These are phyloP conservation scores for Decapterus maruadsi DNA, from an alignment of 2,797 vertebrate genomes.

Conservation along the genomic window DNA sequence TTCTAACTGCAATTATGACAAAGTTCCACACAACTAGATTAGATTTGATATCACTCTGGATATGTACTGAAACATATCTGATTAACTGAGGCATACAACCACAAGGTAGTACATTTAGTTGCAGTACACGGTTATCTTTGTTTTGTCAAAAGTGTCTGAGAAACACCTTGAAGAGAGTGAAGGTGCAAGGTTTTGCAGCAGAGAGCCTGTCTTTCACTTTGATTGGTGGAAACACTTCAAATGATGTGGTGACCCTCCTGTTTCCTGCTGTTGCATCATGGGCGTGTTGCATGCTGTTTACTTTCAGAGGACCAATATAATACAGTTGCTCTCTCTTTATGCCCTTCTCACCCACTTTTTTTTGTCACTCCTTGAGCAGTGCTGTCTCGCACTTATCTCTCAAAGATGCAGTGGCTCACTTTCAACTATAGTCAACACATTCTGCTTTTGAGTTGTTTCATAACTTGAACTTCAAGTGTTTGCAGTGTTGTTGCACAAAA, in stretches of 20 bases:
- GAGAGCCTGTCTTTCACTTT: constrained; percentile 43
- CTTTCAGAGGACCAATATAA: constrained; percentile 58
- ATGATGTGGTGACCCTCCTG: constrained; percentile 50
- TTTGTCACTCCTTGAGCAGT: constrained; percentile 11
- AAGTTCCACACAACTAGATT: too few relatives aligned
- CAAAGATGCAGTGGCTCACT: constrained; percentile 27
- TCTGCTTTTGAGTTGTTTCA: neutral
- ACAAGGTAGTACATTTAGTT: neutral
- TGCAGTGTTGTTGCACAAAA: neutral
- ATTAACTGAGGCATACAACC: too few relatives aligned
- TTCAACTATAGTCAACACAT: constrained; percentile 14
- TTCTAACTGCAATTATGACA: too few relatives aligned
- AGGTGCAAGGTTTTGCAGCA: constrained; percentile 30
- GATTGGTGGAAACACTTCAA: constrained; percentile 47
- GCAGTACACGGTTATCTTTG: constrained; percentile 37
- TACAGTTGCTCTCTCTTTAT: constrained; percentile 27
- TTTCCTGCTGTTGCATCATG: constrained; percentile 75
- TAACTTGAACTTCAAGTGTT: neutral
- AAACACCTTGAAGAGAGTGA: constrained; percentile 52
- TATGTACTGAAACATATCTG: too few relatives aligned
- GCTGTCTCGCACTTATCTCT: neutral
- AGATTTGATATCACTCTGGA: too few relatives aligned
- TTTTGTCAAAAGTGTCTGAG: constrained; percentile 34
- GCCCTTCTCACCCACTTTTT: constrained; percentile 8
- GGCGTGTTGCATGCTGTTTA: constrained; percentile 55